Evolutionary conservation across 1,140 invertebrate species (phyloP).

Genomic region (Antheraea mylitta): DNA sequence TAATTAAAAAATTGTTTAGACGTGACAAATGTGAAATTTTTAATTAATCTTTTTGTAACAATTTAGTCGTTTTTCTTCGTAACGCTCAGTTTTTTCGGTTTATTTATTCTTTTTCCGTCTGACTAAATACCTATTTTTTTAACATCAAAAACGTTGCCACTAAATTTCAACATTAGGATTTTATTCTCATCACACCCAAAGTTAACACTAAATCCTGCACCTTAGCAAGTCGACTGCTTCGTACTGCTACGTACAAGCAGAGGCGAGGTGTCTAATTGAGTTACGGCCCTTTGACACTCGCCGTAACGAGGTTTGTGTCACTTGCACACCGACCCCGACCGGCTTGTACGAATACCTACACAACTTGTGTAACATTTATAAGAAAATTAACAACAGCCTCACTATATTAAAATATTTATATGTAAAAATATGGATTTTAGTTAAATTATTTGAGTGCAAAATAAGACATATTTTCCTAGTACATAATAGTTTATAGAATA

Average conservation of each 20-base stretch:
- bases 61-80: too few relatives aligned
- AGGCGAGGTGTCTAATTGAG: constrained; percentile 61
- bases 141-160: too few relatives aligned
- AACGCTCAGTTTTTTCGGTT: too few relatives aligned
- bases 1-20: too few relatives aligned
- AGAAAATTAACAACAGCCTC: neutral
- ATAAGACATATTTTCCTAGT: too few relatives aligned
- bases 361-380: neutral
- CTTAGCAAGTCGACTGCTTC: neutral
- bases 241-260: constrained; percentile 5
- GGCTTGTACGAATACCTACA: neutral
- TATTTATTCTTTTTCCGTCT: too few relatives aligned
- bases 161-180: too few relatives aligned
- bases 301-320: constrained; percentile 64
- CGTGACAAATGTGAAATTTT: too few relatives aligned
- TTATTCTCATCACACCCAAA: neutral
- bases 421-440: neutral
- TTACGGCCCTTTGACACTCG: constrained; percentile 72
- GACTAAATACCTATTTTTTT: too few relatives aligned
- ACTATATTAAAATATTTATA: neutral
- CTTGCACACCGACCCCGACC: constrained; percentile 23
- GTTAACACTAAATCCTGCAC: neutral
- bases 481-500: too few relatives aligned
- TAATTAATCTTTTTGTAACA: too few relatives aligned
- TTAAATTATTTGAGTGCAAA: too few relatives aligned